A percentile compares a stretch with the other conserved stretches of the same genome.
Conservation (phyloP, 2,888 invertebrate genomes). For the Dryadula phaetusa region DNA sequence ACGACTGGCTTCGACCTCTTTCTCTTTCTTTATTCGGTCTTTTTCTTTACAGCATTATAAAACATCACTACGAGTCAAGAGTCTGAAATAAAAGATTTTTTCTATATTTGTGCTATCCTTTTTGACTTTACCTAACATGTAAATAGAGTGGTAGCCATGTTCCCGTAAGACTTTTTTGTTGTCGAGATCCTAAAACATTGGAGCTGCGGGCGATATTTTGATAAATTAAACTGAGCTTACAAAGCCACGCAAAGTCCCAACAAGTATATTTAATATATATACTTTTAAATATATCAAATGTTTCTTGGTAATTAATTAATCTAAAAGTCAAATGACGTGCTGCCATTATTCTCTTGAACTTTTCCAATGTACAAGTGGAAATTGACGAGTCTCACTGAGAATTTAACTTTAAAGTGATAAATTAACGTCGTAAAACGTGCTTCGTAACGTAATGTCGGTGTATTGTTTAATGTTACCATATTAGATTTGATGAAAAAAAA, state of each 20-base stretch:
- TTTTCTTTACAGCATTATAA: no score
- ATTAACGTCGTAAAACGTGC: constrained; percentile 25
- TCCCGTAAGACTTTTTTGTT: background rate
- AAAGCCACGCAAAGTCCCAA: background rate
- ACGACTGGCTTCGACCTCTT: no score
- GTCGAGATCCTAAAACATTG: background rate
- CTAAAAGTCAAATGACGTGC: background rate
- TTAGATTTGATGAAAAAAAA: constrained; percentile 2
- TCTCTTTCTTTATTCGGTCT: no score
- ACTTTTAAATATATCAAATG: background rate
- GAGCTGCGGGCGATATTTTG: constrained; percentile 5
- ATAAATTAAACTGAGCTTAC: background rate
- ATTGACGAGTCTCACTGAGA: constrained; percentile 25
- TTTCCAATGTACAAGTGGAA: constrained; percentile 27
- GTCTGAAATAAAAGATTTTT: no score
- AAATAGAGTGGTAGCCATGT: no score
- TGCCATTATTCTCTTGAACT: constrained; percentile 21
- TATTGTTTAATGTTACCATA: background rate
- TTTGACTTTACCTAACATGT: no score
- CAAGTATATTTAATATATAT: background rate
- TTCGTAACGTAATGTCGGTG: background rate
- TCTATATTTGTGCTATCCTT: no score
- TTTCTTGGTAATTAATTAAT: constrained; percentile 12
- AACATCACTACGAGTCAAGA: no score
- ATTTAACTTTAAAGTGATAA: constrained; percentile 22